Conservation (phyloP, 2,888 invertebrate species). For the Erebia palarica region DNA sequence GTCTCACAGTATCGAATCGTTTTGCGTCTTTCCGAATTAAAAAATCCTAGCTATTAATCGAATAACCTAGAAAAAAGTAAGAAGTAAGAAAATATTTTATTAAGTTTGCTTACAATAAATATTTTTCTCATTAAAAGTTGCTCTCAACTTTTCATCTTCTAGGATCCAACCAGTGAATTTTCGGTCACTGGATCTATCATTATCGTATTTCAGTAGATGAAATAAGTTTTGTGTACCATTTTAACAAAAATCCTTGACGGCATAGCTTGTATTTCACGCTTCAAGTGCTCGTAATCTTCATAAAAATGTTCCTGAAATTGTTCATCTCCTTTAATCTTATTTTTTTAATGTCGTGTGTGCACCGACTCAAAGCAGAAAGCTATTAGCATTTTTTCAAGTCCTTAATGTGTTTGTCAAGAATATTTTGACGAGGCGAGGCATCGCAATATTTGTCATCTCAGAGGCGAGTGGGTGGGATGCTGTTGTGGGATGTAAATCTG, state of each 20-base stretch:
- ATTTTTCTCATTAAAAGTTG: background rate
- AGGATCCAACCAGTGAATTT: background rate
- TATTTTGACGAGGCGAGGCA: slow-evolving; percentile 45
- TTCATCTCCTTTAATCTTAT: background rate
- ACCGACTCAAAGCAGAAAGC: slow-evolving; percentile 14
- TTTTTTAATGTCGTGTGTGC: slow-evolving; percentile 15
- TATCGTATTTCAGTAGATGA: background rate
- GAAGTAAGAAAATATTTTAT: background rate
- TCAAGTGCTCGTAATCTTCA: background rate
- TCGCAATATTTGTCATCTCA: slow-evolving; percentile 53
- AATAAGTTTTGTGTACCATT: background rate
- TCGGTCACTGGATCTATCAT: too few relatives aligned
- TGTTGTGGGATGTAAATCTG: slow-evolving; percentile 52
- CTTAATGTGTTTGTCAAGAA: slow-evolving; percentile 26
- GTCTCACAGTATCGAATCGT: slow-evolving; percentile 32
- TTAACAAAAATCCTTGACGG: too few relatives aligned
- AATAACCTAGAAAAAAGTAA: slow-evolving; percentile 22
- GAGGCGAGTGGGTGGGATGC: slow-evolving; percentile 50
- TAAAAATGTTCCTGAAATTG: background rate
- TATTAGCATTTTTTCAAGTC: slow-evolving; percentile 15
- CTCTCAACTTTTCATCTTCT: background rate
- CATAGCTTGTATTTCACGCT: background rate
- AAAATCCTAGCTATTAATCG: background rate
- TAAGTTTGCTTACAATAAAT: too few relatives aligned
- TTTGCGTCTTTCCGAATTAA: slow-evolving; percentile 29